Base-by-base conservation (phyloP, 2,888 invertebrate genomes). In the Fragum sueziense region DNA sequence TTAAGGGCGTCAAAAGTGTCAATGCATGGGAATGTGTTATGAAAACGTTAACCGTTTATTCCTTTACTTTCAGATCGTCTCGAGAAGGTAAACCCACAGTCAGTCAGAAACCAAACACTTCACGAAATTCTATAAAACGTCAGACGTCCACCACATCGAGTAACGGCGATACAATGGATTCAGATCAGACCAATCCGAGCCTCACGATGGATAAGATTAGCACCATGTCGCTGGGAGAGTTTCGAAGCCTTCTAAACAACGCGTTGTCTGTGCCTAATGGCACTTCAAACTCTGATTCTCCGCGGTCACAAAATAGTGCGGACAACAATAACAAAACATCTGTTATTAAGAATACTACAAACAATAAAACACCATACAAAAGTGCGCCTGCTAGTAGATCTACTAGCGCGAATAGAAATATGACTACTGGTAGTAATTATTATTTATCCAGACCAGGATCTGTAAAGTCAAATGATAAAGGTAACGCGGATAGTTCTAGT, bases 201-300 rank as follows among this genome's bases (percentile, higher is more conserved):
- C 73, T 90, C 20, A 79, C 79, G 52, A 88, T 91, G 57, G 89
- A 90, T 59, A 86, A 88, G 73, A 90, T 91, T 59, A 90, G 88
- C 80, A 91, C 90, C 17, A 90, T 91, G 91, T 90, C 91, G 0
- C 70, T 91, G 70, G 86, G 87, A 6, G 90, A 91, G 76, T 91
- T 91, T 75, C 88, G 87, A 68, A 89, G 87, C 33, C 85, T 91
- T 59, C 79, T 91, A 31, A 89, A 88, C 76, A 88, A 81, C 80
- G 75, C 85, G 22, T 79, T 90, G 1, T 85, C 89, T 1, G 87
- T 88, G 17, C 88, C 89, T 0, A 86, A 82, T 37, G 84, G 86
- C 17, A 79, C 81, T 47, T 74, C 80, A 14, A 82, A 69, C 41
- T 85, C 86, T 6, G 87, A 88, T n/a, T 87, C 87, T 0, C 88